phyloP scores from a whole-genome alignment of 2,888 invertebrate species.

The Ochropleura leucogaster region DNA sequence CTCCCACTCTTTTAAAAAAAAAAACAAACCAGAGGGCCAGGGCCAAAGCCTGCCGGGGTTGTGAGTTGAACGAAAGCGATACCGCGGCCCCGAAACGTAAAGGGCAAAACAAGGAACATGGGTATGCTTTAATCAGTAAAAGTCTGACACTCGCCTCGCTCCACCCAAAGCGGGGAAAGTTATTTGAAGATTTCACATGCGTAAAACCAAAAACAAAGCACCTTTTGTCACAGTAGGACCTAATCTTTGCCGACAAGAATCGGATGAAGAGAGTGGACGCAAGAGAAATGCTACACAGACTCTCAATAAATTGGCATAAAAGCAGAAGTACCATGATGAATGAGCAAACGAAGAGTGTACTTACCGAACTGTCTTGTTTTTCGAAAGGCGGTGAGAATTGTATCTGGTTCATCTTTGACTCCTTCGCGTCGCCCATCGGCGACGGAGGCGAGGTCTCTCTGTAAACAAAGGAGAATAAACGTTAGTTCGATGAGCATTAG shows the following conservation, averaged over 20 bases:
- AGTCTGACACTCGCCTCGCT: no score
- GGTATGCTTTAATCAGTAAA: no score
- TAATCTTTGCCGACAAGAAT: neutral
- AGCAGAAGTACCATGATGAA: neutral
- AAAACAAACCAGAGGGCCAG: no score
- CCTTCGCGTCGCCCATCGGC: conserved; percentile 89
- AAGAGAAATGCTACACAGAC: neutral
- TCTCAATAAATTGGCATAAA: neutral
- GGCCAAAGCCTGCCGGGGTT: no score
- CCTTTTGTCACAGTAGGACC: neutral
- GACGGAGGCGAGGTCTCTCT: conserved; percentile 89
- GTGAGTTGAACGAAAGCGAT: no score
- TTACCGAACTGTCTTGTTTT: conserved; percentile 86
- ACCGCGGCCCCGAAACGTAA: no score
- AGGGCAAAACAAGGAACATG: no score
- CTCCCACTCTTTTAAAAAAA: no score
- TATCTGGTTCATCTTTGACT: conserved; percentile 88
- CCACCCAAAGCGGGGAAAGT: no score
- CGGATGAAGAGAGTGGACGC: neutral
- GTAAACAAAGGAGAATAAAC: conserved; percentile 74
- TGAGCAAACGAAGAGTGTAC: conserved; percentile 54
- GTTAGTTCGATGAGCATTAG: conserved; percentile 37
- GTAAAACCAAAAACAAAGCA: no score
- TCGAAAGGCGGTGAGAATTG: conserved; percentile 87
- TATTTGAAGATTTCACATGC: no score